Evolutionary conservation across 2,113 vertebrate species (phyloP).

Genomic region (Boleophthalmus pectinirostris): DNA sequence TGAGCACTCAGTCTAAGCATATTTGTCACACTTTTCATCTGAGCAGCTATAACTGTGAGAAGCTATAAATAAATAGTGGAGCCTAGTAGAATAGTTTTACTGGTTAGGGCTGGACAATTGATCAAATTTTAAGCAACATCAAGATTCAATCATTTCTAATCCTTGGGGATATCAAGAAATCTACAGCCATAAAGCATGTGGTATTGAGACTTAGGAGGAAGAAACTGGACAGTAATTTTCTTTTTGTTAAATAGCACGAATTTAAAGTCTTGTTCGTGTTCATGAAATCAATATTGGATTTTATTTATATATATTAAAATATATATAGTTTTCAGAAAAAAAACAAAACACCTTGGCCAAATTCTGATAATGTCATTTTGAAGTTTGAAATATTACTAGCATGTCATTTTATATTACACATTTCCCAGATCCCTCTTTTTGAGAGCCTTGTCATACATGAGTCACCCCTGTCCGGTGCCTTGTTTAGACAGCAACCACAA

Average conservation of each 20-base stretch:
- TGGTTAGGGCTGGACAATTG: not conserved
- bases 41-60: constrained; percentile 57
- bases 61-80: constrained; percentile 40
- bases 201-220: not conserved
- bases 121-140: not conserved
- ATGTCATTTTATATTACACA: constrained; percentile 2
- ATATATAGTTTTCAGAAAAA: not conserved
- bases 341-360: not conserved
- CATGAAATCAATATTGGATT: not conserved
- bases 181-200: too few relatives aligned
- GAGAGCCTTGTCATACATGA: not conserved
- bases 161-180: too few relatives aligned
- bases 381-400: not conserved
- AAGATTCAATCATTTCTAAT: not conserved
- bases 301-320: too few relatives aligned
- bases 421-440: not conserved
- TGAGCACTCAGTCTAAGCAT: constrained; percentile 68
- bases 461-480: constrained; percentile 17
- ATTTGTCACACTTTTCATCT: constrained; percentile 67
- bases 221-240: too few relatives aligned
- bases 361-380: not conserved
- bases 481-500: constrained; percentile 15
- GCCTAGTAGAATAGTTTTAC: constrained; percentile 39
- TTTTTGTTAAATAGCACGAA: too few relatives aligned
- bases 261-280: not conserved